Base-by-base conservation (phyloP, 2,113 vertebrate species). In the Uria aalge region DNA sequence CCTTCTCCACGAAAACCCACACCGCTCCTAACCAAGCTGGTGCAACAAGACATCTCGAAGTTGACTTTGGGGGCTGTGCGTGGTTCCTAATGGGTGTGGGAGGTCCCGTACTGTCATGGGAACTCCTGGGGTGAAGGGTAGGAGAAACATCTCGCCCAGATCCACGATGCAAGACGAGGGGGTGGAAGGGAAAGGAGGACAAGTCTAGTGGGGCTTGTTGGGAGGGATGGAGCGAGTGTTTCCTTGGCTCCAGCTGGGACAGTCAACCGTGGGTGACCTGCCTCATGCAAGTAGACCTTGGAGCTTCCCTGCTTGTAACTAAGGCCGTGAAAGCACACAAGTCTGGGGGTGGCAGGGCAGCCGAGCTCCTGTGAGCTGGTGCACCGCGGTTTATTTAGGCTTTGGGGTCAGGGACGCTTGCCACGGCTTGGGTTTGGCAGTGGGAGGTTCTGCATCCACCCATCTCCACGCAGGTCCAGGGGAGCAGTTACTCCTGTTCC, bases 51-150 rank as follows among this genome's bases (percentile, higher is more conserved):
- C 2, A 2, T 30, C 36, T 57, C 16, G 3, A 11, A 15, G n/a
- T 17, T 24, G 43, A 5, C 30, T 29, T 32, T 32, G 34, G 66
- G 78, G 78, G 30, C 15, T 14, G 8, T 3, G 12, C 2, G 0
- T 36, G 55, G 41, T 43, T 56, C 18, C 23, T 40, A 5, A 18
- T 0, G 3, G 45, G 5, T 12, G 6, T 2, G 4, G 27, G 83
- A 56, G 66, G 66, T 67, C 36, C 47, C 1, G 3, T 29, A 1
- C 64, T 77, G 23, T 11, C 1, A 2, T 34, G 41, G 59, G 55
- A 77, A 5, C 50, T 43, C 11, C 45, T 59, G 40, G 38, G 57
- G 15, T 26, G n/a, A 40, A 43, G 52, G 16, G 24, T 5, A 29
- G 47, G 72, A 45, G 41, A 11, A 57, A 52, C 29, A 47, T 19